Evolutionary conservation across 2,113 vertebrate species (phyloP).

Genomic region (Limanda limanda): DNA sequence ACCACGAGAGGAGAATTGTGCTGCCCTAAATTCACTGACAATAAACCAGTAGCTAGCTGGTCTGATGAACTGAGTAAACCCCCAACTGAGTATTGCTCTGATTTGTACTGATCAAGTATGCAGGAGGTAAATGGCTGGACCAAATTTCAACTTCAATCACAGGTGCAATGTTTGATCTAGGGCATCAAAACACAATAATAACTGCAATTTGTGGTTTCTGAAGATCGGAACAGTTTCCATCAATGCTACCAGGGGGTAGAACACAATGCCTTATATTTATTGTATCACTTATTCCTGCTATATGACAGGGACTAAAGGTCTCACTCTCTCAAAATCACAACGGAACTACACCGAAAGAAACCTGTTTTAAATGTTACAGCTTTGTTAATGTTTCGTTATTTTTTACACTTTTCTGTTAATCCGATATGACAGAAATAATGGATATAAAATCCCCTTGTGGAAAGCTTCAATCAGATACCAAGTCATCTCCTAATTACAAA

Average conservation of each 20-base stretch:
- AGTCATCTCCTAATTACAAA: too few species aligned
- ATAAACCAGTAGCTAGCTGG: constrained; percentile 22
- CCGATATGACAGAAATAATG: too few species aligned
- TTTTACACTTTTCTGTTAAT: too few species aligned
- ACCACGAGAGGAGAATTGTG: constrained; percentile 11
- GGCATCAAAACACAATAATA: constrained; percentile 34
- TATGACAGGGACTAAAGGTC: background rate
- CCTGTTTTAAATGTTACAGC: too few species aligned
- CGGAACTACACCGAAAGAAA: too few species aligned
- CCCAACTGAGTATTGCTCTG: constrained; percentile 58
- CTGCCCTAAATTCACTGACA: constrained; percentile 53
- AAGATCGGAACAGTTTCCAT: background rate
- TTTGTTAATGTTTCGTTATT: too few species aligned
- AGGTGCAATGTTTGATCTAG: constrained; percentile 29
- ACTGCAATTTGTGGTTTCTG: constrained; percentile 5
- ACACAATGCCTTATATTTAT: background rate
- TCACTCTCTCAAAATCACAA: background rate
- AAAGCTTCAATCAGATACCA: too few species aligned
- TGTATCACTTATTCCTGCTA: background rate
- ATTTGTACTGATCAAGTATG: constrained; percentile 26
- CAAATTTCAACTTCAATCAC: constrained; percentile 34
- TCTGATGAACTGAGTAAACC: background rate
- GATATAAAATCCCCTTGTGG: too few species aligned
- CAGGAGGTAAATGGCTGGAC: constrained; percentile 11
- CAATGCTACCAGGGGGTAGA: background rate